Evolutionary conservation across 2,113 vertebrate species (phyloP).

Genomic region (Trochalopteron elliotii): DNA sequence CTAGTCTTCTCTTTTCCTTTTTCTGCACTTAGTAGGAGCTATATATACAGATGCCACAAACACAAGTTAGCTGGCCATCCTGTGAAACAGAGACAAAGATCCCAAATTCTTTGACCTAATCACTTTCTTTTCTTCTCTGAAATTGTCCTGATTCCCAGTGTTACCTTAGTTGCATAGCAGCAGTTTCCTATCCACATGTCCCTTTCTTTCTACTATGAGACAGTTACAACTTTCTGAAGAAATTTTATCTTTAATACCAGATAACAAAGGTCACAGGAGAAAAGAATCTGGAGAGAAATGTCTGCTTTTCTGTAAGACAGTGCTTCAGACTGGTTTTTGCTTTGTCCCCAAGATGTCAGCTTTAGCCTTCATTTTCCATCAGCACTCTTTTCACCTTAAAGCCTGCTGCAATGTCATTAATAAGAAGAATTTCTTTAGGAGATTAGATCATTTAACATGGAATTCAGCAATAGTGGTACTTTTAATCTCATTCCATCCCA

Average conservation of each 20-base stretch:
- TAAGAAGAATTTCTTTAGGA: not conserved
- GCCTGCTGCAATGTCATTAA: not conserved
- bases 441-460: not conserved
- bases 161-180: not conserved
- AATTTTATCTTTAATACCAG: not conserved
- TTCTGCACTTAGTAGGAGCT: not conserved
- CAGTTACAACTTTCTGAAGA: not conserved
- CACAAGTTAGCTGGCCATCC: not conserved
- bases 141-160: not conserved
- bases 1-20: not conserved
- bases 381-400: not conserved
- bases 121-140: not conserved
- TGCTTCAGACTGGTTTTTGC: not conserved
- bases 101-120: not conserved
- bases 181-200: fast-evolving
- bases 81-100: not conserved
- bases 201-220: not conserved
- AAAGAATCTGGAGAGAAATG: not conserved
- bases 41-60: not conserved
- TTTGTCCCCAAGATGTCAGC: not conserved
- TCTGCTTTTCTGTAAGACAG: not conserved
- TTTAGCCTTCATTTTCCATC: not conserved
- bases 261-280: not conserved
- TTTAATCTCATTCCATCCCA: not conserved
- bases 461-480: not conserved